Evolutionary conservation across 2,888 invertebrate genomes (phyloP).

Genomic region (Chloroclysta siterata): DNA sequence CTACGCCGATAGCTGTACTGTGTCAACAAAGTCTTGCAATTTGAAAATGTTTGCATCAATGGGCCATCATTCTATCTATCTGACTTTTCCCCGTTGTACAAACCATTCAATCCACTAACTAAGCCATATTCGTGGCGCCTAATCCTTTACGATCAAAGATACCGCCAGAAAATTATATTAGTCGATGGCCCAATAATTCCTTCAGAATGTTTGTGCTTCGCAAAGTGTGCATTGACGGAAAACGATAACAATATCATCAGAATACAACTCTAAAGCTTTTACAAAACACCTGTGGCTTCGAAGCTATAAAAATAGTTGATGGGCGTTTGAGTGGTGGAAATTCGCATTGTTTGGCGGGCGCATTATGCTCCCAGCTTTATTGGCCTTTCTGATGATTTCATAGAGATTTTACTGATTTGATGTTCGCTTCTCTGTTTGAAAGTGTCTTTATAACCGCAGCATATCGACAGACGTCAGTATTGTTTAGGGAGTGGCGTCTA

Average conservation of each 20-base stretch:
- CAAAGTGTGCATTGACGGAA: constrained; percentile 14
- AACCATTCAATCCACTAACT: not conserved
- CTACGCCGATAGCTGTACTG: not conserved
- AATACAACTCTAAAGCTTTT: constrained; percentile 29
- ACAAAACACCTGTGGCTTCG: constrained; percentile 40
- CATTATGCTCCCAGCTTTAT: constrained; percentile 33
- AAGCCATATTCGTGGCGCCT: too few relatives aligned
- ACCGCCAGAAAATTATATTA: not conserved
- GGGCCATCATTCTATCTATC: not conserved
- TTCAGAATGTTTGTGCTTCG: not conserved
- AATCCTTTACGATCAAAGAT: not conserved
- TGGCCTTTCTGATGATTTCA: constrained; percentile 29
- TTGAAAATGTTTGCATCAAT: not conserved
- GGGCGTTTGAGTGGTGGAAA: constrained; percentile 29
- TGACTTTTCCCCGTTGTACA: not conserved
- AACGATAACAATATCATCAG: constrained; percentile 28
- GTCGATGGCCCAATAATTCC: not conserved
- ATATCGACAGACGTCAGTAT: not conserved
- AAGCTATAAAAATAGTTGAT: constrained; percentile 39
- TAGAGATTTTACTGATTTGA: constrained; percentile 25
- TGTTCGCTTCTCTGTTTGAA: constrained; percentile 13
- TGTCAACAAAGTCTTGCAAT: not conserved
- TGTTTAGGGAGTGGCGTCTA: not conserved
- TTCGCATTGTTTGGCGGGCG: constrained; percentile 33
- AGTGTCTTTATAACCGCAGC: not conserved